A percentile compares a stretch with the other conserved stretches of the same genome.
These are phyloP conservation scores for Odontothrips loti DNA, from an alignment of 2,888 invertebrate species.

Conservation along the genomic window DNA sequence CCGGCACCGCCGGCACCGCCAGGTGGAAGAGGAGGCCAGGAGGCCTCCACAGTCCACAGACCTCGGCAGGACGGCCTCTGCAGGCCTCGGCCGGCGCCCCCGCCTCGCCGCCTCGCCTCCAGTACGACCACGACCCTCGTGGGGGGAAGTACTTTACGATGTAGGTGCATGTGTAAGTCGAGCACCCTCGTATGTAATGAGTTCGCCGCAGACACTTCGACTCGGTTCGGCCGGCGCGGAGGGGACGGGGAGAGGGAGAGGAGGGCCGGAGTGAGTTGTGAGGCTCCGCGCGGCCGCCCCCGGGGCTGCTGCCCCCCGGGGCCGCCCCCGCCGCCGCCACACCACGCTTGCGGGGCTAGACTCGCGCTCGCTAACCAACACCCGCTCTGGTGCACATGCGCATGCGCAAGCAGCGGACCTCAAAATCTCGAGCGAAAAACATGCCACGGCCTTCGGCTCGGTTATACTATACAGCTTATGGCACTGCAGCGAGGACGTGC, in stretches of 20 bases:
- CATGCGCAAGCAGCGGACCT: too few relatives aligned
- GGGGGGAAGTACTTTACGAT: background rate
- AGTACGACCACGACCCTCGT: too few relatives aligned
- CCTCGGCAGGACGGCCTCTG: background rate
- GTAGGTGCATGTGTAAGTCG: conserved; percentile 16
- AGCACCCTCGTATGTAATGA: background rate
- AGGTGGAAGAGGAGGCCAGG: background rate
- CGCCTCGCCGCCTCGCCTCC: too few relatives aligned
- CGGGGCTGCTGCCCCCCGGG: background rate
- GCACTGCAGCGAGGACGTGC: too few relatives aligned
- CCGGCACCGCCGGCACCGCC: background rate
- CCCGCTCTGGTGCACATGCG: too few relatives aligned
- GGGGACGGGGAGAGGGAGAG: background rate
- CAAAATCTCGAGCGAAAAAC: too few relatives aligned
- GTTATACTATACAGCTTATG: too few relatives aligned
- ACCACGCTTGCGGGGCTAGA: too few relatives aligned
- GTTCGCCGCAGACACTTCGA: background rate
- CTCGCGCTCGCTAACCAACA: too few relatives aligned
- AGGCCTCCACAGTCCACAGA: background rate
- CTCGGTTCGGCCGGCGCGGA: background rate
- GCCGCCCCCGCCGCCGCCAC: background rate
- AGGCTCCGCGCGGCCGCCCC: background rate
- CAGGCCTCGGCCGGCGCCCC: background rate
- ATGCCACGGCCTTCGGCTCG: too few relatives aligned
- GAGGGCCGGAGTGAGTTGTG: background rate